These are phyloP conservation scores for Oreocharis arfaki DNA, from an alignment of 2,113 vertebrate genomes.

Conservation along the genomic window DNA sequence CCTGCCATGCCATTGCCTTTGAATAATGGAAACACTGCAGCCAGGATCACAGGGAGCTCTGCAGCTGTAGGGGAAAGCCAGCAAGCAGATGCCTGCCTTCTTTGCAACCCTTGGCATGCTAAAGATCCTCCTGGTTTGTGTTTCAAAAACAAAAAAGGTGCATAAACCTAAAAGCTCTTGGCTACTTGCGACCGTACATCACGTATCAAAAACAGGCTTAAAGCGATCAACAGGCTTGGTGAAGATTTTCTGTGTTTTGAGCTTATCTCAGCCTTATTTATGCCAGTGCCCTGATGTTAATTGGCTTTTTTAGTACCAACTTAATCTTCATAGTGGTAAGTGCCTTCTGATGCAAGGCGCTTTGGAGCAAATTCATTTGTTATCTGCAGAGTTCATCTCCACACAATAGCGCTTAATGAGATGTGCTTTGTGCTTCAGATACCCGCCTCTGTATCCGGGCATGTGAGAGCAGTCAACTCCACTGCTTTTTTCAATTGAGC, in stretches of 20 bases:
- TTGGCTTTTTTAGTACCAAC: constrained; percentile 51
- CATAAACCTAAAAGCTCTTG: not conserved
- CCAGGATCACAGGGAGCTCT: not conserved
- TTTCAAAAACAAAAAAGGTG: not conserved
- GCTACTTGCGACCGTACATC: not conserved
- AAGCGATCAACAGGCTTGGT: not conserved
- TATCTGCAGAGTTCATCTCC: not conserved
- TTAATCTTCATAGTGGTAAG: constrained; percentile 46
- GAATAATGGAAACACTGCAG: constrained; percentile 42
- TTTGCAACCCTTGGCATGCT: not conserved
- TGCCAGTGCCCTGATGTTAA: constrained; percentile 14
- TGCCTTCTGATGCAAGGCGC: constrained; percentile 59
- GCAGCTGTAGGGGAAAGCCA: constrained; percentile 11
- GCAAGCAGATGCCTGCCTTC: not conserved
- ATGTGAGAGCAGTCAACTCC: not conserved
- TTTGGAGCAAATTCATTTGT: not conserved
- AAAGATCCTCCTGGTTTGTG: not conserved
- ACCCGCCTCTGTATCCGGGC: not conserved
- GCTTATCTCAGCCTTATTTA: constrained; percentile 16
- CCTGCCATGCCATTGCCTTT: constrained; percentile 45
- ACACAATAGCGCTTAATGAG: not conserved
- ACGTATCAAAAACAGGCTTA: not conserved
- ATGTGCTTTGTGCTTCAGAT: not conserved
- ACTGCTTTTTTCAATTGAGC: not conserved
- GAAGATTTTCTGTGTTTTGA: not conserved